Percentiles rank a stretch among this genome's conserved stretches.
Evolutionary conservation across 2,888 invertebrate species (phyloP).

Genomic region (Athalia cordata): DNA sequence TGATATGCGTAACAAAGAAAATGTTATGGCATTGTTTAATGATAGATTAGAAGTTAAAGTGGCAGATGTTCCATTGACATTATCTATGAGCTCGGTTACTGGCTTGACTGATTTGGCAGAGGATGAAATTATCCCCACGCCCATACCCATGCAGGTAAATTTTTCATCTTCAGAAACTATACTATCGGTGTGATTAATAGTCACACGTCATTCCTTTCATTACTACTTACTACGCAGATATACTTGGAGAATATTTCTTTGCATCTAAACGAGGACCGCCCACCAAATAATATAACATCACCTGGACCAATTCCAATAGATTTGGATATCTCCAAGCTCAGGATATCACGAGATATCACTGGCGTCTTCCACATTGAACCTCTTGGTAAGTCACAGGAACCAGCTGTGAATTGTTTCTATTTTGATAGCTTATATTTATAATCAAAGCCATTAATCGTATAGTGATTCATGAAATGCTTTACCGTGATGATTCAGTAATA

Average conservation of each 20-base stretch:
- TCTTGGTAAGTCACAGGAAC: constrained; percentile 63
- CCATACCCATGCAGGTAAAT: constrained; percentile 87
- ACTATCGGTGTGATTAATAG: constrained; percentile 1
- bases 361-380: constrained; percentile 86
- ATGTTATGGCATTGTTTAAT: constrained; percentile 73
- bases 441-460: neutral
- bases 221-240: constrained; percentile 75
- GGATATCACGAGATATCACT: constrained; percentile 81
- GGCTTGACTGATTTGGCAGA: constrained; percentile 90
- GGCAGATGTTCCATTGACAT: constrained; percentile 79
- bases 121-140: constrained; percentile 88
- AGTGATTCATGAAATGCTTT: neutral
- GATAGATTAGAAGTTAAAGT: constrained; percentile 80
- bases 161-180: constrained; percentile 6
- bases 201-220: no score
- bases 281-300: constrained; percentile 86
- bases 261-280: constrained; percentile 89
- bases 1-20: constrained; percentile 73
- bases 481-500: constrained; percentile 24
- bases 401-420: neutral
- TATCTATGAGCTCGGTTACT: constrained; percentile 88
- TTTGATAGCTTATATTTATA: neutral
- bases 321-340: constrained; percentile 82
- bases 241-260: constrained; percentile 84
- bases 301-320: constrained; percentile 89